These are phyloP conservation scores for Apodemus agrarius DNA, from an alignment of 2,797 vertebrate species.

Conservation along the genomic window DNA sequence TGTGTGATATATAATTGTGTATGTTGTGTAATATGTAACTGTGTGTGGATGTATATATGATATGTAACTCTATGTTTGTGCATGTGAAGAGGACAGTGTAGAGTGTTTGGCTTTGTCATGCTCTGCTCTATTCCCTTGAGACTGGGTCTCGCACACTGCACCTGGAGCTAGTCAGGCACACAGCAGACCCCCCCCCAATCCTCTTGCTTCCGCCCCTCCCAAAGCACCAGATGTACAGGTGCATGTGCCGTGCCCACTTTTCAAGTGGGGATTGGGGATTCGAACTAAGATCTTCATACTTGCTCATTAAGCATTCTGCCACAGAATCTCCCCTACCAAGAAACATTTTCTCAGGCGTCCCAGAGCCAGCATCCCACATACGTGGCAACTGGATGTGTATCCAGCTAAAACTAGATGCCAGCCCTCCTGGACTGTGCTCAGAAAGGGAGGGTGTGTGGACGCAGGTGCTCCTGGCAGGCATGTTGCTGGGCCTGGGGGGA, in stretches of 20 bases:
- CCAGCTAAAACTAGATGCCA: neutral
- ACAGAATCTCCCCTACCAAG: neutral
- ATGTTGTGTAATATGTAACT: neutral
- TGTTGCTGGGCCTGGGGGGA: neutral
- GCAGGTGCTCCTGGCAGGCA: neutral
- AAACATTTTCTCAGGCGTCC: slow-evolving; percentile 49
- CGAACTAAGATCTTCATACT: neutral
- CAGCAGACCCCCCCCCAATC: neutral
- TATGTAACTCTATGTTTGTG: neutral
- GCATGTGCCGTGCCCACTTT: neutral
- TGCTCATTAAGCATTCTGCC: neutral
- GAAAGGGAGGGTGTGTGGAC: slow-evolving; percentile 5
- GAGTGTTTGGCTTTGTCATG: neutral
- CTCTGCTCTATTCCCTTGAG: neutral
- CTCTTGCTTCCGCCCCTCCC: neutral
- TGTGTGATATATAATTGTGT: neutral
- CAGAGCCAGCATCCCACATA: neutral
- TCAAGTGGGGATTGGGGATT: neutral
- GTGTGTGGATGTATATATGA: too few species aligned
- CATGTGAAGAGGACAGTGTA: neutral
- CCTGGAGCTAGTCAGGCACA: neutral
- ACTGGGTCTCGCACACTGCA: neutral
- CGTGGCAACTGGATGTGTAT: neutral
- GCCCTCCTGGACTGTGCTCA: slow-evolving; percentile 28
- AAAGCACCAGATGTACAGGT: neutral